Base-by-base conservation (phyloP, 2,113 vertebrate genomes). In the Australoheros scitulus region DNA sequence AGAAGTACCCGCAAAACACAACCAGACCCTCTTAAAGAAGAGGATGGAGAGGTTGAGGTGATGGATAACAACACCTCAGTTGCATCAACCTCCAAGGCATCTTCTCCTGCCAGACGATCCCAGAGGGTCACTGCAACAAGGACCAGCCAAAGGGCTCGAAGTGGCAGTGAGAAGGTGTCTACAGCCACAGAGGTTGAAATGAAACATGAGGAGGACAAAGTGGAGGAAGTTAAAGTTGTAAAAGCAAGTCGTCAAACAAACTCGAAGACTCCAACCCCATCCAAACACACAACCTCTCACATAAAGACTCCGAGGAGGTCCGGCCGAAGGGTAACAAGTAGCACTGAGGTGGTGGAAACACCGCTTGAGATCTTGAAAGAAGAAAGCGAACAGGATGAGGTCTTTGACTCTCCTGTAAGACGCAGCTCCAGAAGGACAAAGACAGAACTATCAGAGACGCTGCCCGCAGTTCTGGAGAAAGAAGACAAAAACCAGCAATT, bases 41-140 rank as follows among this genome's bases (percentile, higher is more conserved):
- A 84, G n/a, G 56, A 9, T 0, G 80, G 83, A 32, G 74, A 84
- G 20, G 43, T 2, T 1, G 81, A 78, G 43, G 83, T 11, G 1
- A 13, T 14, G 5, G 64, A 81, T 13, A 24, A 79, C 32, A 84
- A 89, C 15, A 64, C 55, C 15, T 32, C 76, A 11, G 41, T 64
- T 20, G 60, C 91, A 18, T 24, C 87, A 81, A 94, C 75, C 24
- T 75, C 88, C 32, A 86, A 63, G 38, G 20, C 43, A 11, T 56
- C 57, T 89, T 93, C 95, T 94, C 77, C 95, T 88, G 76, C 95
- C 94, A 95, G 95, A 94, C 80, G 80, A 32, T 89, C 93, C 6
- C 80, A 80, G 64, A 89, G 47, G 58, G 38, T 41, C 6, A 3
- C 61, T 8, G 24, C 86, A 32, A 61, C 59, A 20, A 91, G 61